Percentiles rank a stretch among this genome's conserved stretches.
These are phyloP conservation scores for Paramormyrops kingsleyae DNA, from an alignment of 2,113 vertebrate genomes.

Conservation along the genomic window DNA sequence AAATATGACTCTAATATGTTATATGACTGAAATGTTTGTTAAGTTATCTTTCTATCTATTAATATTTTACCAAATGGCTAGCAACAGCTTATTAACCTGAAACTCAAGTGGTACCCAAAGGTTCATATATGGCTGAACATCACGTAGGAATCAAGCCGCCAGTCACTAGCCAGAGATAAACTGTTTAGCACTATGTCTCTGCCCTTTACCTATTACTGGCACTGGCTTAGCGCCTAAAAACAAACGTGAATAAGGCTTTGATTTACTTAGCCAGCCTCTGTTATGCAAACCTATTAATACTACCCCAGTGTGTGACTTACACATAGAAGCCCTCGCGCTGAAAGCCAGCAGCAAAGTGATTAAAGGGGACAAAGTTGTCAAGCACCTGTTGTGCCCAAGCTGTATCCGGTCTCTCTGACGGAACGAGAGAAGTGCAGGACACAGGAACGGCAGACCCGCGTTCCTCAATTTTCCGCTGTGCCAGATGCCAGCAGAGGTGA, in stretches of 20 bases:
- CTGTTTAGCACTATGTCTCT: neutral
- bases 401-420: neutral
- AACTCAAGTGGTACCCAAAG: neutral
- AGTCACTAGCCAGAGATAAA: conserved; percentile 13
- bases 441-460: neutral
- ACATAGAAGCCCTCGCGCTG: neutral
- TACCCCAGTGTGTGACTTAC: neutral
- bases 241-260: neutral
- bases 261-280: conserved; percentile 16
- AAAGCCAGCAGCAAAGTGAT: conserved; percentile 11
- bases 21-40: neutral
- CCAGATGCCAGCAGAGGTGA: conserved; percentile 18
- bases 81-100: neutral
- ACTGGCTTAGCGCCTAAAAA: conserved; percentile 4
- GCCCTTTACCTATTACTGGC: conserved; percentile 14
- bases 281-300: conserved; percentile 20
- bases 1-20: neutral
- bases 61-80: neutral
- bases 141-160: neutral
- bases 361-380: conserved; percentile 12
- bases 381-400: conserved; percentile 15
- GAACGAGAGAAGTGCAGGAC: neutral
- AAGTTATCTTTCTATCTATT: neutral
- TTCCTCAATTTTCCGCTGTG: neutral
- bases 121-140: neutral